Evolutionary conservation across 2,797 vertebrate genomes (phyloP).

Genomic region (Nasua narica): DNA sequence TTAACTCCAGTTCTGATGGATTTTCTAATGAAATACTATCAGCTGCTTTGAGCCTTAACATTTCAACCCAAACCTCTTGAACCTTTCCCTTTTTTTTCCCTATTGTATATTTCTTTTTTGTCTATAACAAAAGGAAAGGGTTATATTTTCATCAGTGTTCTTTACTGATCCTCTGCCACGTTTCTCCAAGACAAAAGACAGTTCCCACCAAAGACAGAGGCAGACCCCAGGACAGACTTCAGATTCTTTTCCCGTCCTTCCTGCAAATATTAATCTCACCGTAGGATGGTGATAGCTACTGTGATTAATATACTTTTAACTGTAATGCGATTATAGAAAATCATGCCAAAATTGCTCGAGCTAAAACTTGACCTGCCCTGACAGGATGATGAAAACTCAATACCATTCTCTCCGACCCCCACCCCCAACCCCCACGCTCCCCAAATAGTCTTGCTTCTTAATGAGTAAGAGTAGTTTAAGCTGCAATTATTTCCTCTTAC

Average conservation of each 20-base stretch:
- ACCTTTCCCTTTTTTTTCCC: background rate
- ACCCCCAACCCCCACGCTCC: conserved; percentile 53
- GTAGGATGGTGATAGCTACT: conserved; percentile 68
- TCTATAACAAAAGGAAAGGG: background rate
- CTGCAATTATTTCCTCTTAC: conserved; percentile 78
- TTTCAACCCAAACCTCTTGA: background rate
- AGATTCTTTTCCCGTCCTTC: conserved; percentile 31
- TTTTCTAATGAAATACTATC: background rate
- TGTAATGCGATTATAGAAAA: conserved; percentile 75
- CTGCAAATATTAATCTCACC: conserved; percentile 63
- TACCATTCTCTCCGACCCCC: conserved; percentile 64
- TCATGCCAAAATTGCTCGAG: conserved; percentile 69
- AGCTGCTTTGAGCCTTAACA: background rate
- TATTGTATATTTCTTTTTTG: background rate
- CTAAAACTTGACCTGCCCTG: conserved; percentile 77
- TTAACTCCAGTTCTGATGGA: background rate
- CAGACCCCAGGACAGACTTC: conserved; percentile 8
- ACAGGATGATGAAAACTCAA: conserved; percentile 72
- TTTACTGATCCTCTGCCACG: background rate
- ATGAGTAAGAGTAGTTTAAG: conserved; percentile 78
- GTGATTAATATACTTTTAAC: conserved; percentile 74
- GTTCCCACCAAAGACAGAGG: background rate
- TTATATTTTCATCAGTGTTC: background rate
- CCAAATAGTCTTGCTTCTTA: conserved; percentile 76
- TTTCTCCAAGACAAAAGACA: conserved; percentile 36